Base-by-base conservation (phyloP, 2,888 invertebrate genomes). In the Calliscelio sp. region DNA sequence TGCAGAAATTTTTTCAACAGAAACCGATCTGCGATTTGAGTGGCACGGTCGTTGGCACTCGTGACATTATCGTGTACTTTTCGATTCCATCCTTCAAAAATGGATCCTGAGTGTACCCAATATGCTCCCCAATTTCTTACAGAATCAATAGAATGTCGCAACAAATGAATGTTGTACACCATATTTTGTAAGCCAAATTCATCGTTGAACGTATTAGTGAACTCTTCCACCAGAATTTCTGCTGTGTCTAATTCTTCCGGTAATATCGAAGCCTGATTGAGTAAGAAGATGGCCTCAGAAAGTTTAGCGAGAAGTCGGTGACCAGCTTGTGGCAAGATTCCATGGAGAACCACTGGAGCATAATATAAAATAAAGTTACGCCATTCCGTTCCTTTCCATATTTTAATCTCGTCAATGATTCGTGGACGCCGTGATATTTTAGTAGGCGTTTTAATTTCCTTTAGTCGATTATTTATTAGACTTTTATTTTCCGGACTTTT, bases 381-480 rank as follows among this genome's bases (percentile, higher is more conserved):
- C 70, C 65, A 75, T 51, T 84, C 75, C 20, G 65, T 44, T 8
- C 63, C 74, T 55, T 80, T 84, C 84, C 75, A 84, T 3, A 63
- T 7, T 57, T 11, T 8, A 14, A 2, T 10, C 6, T 53, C 16
- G 1, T 28, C 20, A 7, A 73, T 14, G 2, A 14, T 49, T 7
- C 49, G 20, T 16, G 61, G 24, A 2, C 49, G 46, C 2, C 73
- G 59, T 24, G 73, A 16, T 46, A 61, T 10, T 18, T 44, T 18
- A 25, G 51, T 61, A 5, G 73, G 61, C 8, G 16, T 35, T 24
- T 22, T 25, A 11, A 59, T 46, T 14, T 14, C 49, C 11, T 22
- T 32, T 5, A 73, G 7, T 49, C 18, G 46, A 8, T 28, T n/a
- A 18, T 73, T n/a, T 6, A 73, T 61, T 16, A 35, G 1, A 8